Conservation (phyloP, 2,888 invertebrate species). For the Biston stratarius region DNA sequence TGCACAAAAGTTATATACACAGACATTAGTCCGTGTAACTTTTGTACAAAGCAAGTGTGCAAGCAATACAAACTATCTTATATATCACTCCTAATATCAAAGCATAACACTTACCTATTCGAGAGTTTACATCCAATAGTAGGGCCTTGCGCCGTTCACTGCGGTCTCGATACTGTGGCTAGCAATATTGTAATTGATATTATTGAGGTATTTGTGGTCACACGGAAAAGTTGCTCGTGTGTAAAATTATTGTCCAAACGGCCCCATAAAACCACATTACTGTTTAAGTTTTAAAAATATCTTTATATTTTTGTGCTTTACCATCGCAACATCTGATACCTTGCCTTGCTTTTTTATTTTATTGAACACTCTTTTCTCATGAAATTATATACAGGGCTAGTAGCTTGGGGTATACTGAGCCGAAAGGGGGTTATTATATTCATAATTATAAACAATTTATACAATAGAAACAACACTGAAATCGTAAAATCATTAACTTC, state of each 20-base stretch:
- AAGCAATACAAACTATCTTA: too few species aligned
- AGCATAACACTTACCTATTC: not conserved
- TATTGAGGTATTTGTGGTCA: constrained; percentile 29
- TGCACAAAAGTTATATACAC: too few species aligned
- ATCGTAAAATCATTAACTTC: too few species aligned
- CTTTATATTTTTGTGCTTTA: constrained; percentile 17
- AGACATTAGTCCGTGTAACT: too few species aligned
- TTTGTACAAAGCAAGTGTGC: too few species aligned
- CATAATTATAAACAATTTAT: too few species aligned
- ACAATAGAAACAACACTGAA: too few species aligned
- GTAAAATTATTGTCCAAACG: constrained; percentile 42
- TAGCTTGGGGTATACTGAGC: too few species aligned
- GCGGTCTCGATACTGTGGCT: constrained; percentile 10
- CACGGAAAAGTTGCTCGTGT: constrained; percentile 28
- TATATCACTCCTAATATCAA: too few species aligned
- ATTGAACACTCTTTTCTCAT: not conserved
- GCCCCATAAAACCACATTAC: constrained; percentile 54
- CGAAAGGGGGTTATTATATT: too few species aligned
- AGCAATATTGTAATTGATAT: constrained; percentile 31
- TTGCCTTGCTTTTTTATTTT: not conserved
- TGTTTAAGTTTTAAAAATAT: constrained; percentile 51
- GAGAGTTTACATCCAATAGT: constrained; percentile 7
- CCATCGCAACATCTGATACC: not conserved
- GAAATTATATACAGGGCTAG: not conserved
- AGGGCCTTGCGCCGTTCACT: constrained; percentile 15